Conservation (phyloP, 2,888 invertebrate species). For the Pristionchus mayeri region DNA sequence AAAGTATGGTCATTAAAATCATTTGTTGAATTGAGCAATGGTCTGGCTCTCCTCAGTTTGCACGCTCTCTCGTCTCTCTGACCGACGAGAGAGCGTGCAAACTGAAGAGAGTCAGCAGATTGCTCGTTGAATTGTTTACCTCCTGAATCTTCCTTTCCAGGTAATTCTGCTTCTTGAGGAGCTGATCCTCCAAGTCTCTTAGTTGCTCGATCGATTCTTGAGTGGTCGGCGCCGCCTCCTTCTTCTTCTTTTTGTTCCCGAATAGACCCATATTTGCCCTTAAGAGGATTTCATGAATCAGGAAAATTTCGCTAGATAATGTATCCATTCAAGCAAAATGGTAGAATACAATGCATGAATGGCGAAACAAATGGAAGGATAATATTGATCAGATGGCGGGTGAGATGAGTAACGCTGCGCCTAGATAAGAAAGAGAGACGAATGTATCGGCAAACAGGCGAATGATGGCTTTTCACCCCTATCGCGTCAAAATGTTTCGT, state of each 20-base stretch:
- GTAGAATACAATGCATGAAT: too few species aligned
- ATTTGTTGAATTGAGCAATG: too few species aligned
- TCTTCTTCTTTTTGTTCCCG: not conserved
- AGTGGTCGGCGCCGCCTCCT: not conserved
- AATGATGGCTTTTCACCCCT: too few species aligned
- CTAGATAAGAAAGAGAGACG: conserved; percentile 21
- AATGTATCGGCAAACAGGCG: not conserved
- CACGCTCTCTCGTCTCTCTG: too few species aligned
- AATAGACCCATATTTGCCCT: not conserved
- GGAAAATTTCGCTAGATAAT: not conserved
- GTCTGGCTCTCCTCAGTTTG: too few species aligned
- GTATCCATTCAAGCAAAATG: too few species aligned
- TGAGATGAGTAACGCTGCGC: not conserved
- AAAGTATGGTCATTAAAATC: too few species aligned
- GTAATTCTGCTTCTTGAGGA: conserved; percentile 7
- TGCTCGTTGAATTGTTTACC: too few species aligned
- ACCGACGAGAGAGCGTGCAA: too few species aligned
- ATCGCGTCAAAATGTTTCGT: too few species aligned
- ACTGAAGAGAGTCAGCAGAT: too few species aligned
- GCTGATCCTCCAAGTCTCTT: conserved; percentile 6
- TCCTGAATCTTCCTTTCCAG: conserved; percentile 20
- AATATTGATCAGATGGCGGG: not conserved
- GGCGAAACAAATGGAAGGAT: too few species aligned
- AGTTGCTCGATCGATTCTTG: conserved; percentile 1
- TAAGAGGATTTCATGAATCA: not conserved